Conservation (phyloP, 2,797 vertebrate species). For the Eospalax fontanierii region DNA sequence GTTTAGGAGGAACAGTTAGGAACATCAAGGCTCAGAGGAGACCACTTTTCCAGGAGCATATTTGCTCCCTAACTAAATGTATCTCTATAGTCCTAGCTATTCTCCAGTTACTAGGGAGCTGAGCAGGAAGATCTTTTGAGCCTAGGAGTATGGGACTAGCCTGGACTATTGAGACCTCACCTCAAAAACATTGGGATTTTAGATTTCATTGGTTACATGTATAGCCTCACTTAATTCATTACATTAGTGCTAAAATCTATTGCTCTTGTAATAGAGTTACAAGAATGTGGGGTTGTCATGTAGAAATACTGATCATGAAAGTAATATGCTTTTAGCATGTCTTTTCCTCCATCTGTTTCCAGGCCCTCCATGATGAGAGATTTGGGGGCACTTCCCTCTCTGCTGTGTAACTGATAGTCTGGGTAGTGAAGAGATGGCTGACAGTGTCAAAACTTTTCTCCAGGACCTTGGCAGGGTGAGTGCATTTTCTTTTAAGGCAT, state of each 20-base stretch:
- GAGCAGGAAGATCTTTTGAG: not conserved
- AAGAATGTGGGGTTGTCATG: not conserved
- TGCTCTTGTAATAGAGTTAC: not conserved
- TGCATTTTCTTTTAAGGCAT: not conserved
- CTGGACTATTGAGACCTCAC: not conserved
- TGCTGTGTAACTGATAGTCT: conserved; percentile 95
- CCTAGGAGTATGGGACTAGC: not conserved
- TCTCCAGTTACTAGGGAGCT: not conserved
- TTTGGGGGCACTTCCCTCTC: conserved; percentile 88
- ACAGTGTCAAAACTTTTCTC: conserved; percentile 98
- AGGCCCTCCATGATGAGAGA: conserved; percentile 94
- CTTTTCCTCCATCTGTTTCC: conserved; percentile 66
- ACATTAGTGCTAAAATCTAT: not conserved
- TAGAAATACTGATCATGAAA: conserved; percentile 1
- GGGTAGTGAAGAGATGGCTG: conserved; percentile 95
- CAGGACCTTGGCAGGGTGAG: conserved; percentile 97
- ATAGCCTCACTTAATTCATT: not conserved
- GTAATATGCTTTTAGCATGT: not conserved
- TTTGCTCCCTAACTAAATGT: not conserved
- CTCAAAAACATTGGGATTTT: not conserved
- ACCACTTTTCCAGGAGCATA: not conserved
- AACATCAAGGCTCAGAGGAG: not conserved
- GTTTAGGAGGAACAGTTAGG: not conserved
- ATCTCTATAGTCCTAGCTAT: not conserved
- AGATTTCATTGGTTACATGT: not conserved